A percentile compares a stretch with the other conserved stretches of the same genome.
These are phyloP conservation scores for Bryconaethiops microstoma DNA, from an alignment of 2,797 vertebrate species.

Conservation along the genomic window DNA sequence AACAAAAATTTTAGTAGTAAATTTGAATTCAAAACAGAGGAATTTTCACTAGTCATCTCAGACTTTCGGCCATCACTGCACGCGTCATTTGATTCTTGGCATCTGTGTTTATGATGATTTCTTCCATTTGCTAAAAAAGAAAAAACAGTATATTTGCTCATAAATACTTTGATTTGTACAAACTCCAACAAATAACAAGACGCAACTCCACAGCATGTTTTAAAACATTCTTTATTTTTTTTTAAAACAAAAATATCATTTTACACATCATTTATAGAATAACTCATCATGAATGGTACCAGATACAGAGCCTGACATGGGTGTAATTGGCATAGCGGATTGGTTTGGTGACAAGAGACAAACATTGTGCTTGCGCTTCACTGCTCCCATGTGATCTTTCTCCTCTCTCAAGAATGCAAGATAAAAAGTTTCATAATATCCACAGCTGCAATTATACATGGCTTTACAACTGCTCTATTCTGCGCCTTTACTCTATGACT, in stretches of 20 bases:
- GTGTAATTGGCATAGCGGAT: background rate
- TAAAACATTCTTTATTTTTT: conserved; percentile 38
- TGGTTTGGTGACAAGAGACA: conserved; percentile 4
- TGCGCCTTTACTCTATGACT: background rate
- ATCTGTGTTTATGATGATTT: too few species aligned
- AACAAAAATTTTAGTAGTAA: too few species aligned
- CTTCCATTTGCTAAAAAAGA: too few species aligned
- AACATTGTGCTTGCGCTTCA: background rate
- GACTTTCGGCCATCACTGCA: too few species aligned
- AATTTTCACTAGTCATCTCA: too few species aligned
- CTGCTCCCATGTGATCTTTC: conserved; percentile 9
- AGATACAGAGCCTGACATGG: conserved; percentile 28
- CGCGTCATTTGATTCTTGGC: too few species aligned
- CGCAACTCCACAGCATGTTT: conserved; percentile 1
- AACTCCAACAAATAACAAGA: background rate
- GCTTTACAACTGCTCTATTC: conserved; percentile 22
- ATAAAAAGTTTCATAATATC: conserved; percentile 14
- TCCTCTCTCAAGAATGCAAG: conserved; percentile 15
- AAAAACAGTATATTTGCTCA: too few species aligned
- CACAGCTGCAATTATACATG: conserved; percentile 37
- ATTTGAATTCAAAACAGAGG: too few species aligned
- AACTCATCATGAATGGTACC: conserved; percentile 24
- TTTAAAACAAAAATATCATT: conserved; percentile 66
- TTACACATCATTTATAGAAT: conserved; percentile 43
- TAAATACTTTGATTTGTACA: background rate